phyloP scores from a whole-genome alignment of 2,797 vertebrate genomes.

The Girardinus metallicus region DNA sequence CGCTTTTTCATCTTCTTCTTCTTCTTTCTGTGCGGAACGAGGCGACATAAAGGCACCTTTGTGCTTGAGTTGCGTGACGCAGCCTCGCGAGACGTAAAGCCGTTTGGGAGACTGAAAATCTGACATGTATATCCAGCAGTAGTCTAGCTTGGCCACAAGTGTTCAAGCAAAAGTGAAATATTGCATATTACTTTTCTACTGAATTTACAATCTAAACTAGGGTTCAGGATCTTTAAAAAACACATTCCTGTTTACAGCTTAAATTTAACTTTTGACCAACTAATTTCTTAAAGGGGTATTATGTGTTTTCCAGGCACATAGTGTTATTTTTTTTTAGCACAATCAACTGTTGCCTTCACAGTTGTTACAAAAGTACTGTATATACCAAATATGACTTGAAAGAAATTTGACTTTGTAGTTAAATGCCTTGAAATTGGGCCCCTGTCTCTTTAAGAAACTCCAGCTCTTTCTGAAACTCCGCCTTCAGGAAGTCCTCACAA shows the following conservation, averaged over 20 bases:
- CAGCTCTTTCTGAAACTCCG: too few species aligned
- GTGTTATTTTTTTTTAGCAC: too few species aligned
- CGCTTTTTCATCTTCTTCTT: neutral
- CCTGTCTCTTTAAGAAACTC: too few species aligned
- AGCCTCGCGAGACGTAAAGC: neutral
- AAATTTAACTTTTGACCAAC: neutral
- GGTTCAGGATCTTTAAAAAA: too few species aligned
- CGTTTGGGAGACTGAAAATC: neutral
- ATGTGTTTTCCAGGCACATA: too few species aligned
- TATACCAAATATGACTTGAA: too few species aligned
- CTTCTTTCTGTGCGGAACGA: neutral
- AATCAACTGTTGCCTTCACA: too few species aligned
- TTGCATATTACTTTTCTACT: neutral
- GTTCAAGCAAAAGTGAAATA: neutral
- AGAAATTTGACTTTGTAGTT: too few species aligned
- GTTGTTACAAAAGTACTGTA: too few species aligned
- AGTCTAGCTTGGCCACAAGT: too few species aligned
- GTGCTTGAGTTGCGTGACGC: neutral
- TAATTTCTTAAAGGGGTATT: neutral
- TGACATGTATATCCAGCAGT: neutral
- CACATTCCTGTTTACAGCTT: neutral
- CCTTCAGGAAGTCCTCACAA: too few species aligned
- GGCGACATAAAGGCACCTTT: neutral
- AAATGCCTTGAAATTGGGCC: too few species aligned
- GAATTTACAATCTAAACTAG: neutral